phyloP scores from a whole-genome alignment of 2,113 vertebrate species.

The Plecotus auritus region DNA sequence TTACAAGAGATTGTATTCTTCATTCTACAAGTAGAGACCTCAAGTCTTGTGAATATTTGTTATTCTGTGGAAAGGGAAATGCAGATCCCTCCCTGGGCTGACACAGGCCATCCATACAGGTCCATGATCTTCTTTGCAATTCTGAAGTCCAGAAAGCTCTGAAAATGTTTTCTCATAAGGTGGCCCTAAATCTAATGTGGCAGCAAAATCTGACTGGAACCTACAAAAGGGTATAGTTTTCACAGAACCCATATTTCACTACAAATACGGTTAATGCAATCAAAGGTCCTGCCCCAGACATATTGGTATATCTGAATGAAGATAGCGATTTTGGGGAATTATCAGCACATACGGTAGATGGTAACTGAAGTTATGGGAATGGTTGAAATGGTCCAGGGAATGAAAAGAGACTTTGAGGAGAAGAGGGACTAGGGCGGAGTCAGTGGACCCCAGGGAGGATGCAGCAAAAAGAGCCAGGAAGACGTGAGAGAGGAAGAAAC shows the following conservation, averaged over 20 bases:
- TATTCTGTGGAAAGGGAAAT: neutral
- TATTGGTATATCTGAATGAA: neutral
- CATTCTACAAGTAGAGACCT: neutral
- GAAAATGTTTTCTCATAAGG: neutral
- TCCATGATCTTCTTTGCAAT: neutral
- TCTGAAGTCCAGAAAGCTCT: neutral
- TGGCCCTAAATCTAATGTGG: neutral
- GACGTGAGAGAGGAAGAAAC: neutral
- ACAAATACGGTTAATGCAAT: neutral
- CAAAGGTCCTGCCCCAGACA: neutral
- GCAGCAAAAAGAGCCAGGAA: neutral
- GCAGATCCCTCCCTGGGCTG: neutral
- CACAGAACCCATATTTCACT: neutral
- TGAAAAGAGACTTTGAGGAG: neutral
- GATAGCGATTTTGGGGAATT: neutral
- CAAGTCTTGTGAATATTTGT: neutral
- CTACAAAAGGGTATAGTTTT: neutral
- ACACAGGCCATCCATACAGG: neutral
- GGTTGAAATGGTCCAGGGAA: neutral
- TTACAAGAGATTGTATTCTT: neutral
- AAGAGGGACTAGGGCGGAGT: neutral
- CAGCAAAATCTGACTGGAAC: conserved; percentile 10
- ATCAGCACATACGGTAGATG: neutral
- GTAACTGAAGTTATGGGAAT: neutral
- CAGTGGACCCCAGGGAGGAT: neutral